phyloP scores from a whole-genome alignment of 1,140 invertebrate species.

The Helicoverpa armigera region DNA sequence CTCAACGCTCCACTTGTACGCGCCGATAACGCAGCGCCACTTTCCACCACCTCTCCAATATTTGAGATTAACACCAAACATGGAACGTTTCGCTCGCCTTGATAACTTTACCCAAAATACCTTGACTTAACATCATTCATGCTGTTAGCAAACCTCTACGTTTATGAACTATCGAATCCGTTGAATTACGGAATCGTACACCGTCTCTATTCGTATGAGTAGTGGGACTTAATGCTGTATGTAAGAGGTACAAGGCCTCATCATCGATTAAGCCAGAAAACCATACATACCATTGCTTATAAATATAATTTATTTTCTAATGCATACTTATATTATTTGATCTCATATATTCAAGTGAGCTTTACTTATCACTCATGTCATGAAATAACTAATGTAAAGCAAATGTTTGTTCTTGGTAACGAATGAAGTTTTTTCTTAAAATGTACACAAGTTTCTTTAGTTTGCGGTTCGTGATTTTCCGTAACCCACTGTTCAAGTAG shows the following conservation, averaged over 20 bases:
- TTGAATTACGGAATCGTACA: conserved; percentile 45
- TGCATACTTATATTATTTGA: background rate
- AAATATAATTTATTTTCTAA: background rate
- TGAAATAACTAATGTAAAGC: background rate
- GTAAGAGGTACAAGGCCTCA: conserved; percentile 39
- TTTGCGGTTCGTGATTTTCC: background rate
- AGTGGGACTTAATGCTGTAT: conserved; percentile 14
- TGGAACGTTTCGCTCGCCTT: background rate
- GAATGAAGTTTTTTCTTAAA: too few species aligned
- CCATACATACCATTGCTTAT: background rate
- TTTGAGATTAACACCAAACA: conserved; percentile 18
- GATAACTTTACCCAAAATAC: conserved; percentile 25
- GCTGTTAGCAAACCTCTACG: conserved; percentile 31
- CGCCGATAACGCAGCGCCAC: background rate
- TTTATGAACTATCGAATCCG: conserved; percentile 38
- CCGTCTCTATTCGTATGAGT: background rate
- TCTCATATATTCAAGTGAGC: background rate
- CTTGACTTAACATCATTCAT: conserved; percentile 47
- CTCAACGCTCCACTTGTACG: conserved; percentile 1
- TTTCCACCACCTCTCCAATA: conserved; percentile 2
- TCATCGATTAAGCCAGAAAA: conserved; percentile 3
- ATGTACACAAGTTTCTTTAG: too few species aligned
- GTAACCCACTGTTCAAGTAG: background rate
- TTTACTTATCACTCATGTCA: background rate
- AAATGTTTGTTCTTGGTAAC: background rate